Evolutionary conservation across 2,113 vertebrate species (phyloP), one percentile per base, ranked within the genome.

Genomic region (Zosterops hypoxanthus): DNA sequence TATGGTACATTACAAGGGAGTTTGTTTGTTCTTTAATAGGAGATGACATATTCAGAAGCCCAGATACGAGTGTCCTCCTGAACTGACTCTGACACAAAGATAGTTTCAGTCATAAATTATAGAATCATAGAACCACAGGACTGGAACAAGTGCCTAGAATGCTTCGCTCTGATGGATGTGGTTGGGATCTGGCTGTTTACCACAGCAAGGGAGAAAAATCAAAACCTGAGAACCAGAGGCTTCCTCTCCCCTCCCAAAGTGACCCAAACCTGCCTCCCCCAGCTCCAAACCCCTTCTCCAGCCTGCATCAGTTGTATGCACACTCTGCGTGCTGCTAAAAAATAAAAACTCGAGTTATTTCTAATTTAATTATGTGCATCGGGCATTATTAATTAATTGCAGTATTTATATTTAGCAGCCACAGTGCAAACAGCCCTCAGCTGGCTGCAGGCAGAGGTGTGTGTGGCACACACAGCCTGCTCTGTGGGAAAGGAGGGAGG

Each of bases 21-120:
- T 50, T 91, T 78, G 86, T 72, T 91, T 94, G 85, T 44, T 93
- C 90, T 83, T 83, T 93, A 96, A 90, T 65, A 84, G 72, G 47
- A 96, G 72, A 66, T 86, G 95, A 92, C 88, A 86, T 71, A 50
- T 44, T 53, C 90, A 86, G 63, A 53, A 86, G 80, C 64, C 76
- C 60, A 78, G 92, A 90, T 49, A 20, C 5, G 41, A 93, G 75
- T 12, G 47, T 90, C 92, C 93, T 96, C 82, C 95, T 92, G 93
- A 96, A 96, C 82, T 16, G 79, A 52, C 95, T 88, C 90, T 78
- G 85, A 90, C 92, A 88, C 80, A 55, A 72, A 65, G 64, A 66
- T 18, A 69, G 79, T 53, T 93, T 47, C 41, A 88, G 72, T 53
- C 85, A 88, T 86, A 69, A 92, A 83, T 93, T 86, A 44, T 3